These are phyloP conservation scores for Girardia tigrina DNA, from an alignment of 2,888 invertebrate genomes.

Conservation along the genomic window DNA sequence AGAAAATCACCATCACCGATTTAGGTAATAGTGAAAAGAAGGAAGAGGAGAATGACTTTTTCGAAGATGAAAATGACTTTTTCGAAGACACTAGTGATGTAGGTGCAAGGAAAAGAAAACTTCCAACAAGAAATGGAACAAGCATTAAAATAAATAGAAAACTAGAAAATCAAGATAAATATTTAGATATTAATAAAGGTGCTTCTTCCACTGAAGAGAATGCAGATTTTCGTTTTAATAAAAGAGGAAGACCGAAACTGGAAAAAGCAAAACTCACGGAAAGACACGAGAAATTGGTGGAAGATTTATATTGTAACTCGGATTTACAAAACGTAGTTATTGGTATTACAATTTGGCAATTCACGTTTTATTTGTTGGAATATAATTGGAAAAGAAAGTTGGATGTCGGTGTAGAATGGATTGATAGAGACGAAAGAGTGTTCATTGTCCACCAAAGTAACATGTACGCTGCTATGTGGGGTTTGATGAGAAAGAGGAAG, in stretches of 20 bases:
- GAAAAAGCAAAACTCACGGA: neutral
- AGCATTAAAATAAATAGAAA: too few species aligned
- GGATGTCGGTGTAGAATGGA: neutral
- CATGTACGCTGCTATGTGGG: slow-evolving; percentile 7
- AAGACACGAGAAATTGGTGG: neutral
- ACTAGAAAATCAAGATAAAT: too few species aligned
- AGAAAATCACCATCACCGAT: too few species aligned
- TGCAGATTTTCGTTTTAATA: neutral
- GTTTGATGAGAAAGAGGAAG: neutral
- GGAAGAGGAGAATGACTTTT: too few species aligned
- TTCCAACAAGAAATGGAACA: too few species aligned
- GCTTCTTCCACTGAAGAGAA: too few species aligned
- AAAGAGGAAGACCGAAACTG: neutral
- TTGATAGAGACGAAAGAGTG: neutral
- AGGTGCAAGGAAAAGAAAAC: too few species aligned
- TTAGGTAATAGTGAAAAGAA: too few species aligned
- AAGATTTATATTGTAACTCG: neutral
- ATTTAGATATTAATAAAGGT: too few species aligned
- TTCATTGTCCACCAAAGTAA: neutral
- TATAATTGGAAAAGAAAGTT: neutral
- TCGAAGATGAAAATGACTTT: too few species aligned
- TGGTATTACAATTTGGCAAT: neutral
- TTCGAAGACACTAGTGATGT: too few species aligned
- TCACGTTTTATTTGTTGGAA: slow-evolving; percentile 4
- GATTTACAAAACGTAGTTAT: neutral